These are phyloP conservation scores for Andrena fulva DNA, from an alignment of 2,888 invertebrate species.

Conservation along the genomic window DNA sequence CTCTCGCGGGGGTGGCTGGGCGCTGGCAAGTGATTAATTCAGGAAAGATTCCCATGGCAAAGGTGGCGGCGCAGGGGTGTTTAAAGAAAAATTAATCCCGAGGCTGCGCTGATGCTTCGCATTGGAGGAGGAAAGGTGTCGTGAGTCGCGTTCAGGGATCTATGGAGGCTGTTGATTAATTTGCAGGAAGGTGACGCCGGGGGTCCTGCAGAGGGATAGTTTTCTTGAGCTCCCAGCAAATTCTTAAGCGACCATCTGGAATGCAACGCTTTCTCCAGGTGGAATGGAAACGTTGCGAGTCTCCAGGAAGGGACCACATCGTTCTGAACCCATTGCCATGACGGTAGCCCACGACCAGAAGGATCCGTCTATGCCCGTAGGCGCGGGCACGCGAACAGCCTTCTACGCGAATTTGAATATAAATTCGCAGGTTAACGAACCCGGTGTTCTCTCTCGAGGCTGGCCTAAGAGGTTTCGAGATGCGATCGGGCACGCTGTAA, in stretches of 20 bases:
- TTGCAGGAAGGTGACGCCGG: no score
- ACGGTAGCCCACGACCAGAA: background rate
- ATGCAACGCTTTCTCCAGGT: no score
- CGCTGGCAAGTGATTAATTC: slow-evolving; percentile 60
- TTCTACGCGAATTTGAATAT: slow-evolving; percentile 65
- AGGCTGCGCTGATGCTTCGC: background rate
- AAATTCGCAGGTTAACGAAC: slow-evolving; percentile 68
- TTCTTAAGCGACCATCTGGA: no score
- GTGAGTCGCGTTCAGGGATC: background rate
- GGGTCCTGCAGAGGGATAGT: no score
- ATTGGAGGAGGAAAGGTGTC: slow-evolving; percentile 1
- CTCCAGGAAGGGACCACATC: no score
- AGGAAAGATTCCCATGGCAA: slow-evolving; percentile 57
- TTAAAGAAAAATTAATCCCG: slow-evolving; percentile 50
- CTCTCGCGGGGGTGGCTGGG: slow-evolving; percentile 23
- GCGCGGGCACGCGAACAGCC: background rate
- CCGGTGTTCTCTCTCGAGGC: slow-evolving; percentile 29
- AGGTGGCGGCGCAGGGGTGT: slow-evolving; percentile 23
- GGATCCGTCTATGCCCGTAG: background rate
- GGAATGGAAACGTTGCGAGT: no score
- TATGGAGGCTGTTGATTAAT: background rate
- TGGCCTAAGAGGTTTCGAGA: slow-evolving; percentile 25
- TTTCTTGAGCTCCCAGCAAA: no score
- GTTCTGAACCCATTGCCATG: no score
- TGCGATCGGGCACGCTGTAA: slow-evolving; percentile 42